phyloP scores from a whole-genome alignment of 2,888 invertebrate genomes.

The Sipha maydis region DNA sequence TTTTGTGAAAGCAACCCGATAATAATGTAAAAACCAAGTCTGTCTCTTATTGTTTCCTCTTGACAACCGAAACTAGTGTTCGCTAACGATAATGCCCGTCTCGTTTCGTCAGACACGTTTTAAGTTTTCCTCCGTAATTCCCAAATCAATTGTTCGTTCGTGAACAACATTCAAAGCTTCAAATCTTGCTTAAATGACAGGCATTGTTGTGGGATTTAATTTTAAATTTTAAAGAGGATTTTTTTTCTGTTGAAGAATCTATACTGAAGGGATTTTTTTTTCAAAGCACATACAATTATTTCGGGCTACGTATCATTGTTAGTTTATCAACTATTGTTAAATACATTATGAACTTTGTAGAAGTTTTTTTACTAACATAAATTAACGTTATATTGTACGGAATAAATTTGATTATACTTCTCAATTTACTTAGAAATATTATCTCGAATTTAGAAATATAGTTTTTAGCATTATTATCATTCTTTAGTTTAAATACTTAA shows the following conservation, averaged over 20 bases:
- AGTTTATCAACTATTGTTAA: not conserved
- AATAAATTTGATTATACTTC: not conserved
- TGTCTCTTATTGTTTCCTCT: constrained; percentile 10
- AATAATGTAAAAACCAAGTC: not conserved
- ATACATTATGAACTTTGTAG: not conserved
- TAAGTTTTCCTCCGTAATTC: not conserved
- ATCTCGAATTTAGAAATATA: not conserved
- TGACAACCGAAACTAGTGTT: constrained; percentile 27
- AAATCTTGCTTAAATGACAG: not conserved
- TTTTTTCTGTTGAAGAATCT: not conserved
- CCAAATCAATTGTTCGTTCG: constrained; percentile 5
- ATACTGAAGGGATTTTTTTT: not conserved
- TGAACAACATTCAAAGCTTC: not conserved
- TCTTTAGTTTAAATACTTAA: too few species aligned
- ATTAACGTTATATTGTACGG: not conserved
- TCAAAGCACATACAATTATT: not conserved
- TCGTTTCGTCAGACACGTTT: not conserved
- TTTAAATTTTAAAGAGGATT: not conserved
- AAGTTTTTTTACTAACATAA: not conserved
- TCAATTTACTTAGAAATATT: not conserved
- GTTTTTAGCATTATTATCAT: too few species aligned
- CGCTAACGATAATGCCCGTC: not conserved
- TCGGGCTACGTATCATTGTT: not conserved
- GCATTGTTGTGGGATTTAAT: not conserved
- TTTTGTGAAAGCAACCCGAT: constrained; percentile 4